Conservation (phyloP, 2,113 vertebrate species). For the Vidua macroura region DNA sequence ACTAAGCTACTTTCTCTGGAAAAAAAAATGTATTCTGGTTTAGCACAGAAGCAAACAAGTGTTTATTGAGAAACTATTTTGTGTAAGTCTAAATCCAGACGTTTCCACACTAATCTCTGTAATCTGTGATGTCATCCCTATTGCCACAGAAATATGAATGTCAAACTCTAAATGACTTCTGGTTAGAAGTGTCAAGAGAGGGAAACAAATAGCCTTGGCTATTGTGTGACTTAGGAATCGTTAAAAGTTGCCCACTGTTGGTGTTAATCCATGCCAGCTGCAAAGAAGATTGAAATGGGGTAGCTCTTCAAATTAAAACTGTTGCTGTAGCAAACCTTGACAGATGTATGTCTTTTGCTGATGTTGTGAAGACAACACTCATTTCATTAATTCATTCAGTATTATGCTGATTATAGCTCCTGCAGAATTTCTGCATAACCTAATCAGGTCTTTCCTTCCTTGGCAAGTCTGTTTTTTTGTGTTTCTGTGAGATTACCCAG, state of each 20-base stretch:
- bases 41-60: background rate
- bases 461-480: background rate
- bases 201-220: background rate
- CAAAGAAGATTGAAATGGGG: background rate
- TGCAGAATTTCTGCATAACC: background rate
- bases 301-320: background rate
- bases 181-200: background rate
- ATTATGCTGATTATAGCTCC: background rate
- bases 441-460: background rate
- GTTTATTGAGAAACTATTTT: background rate
- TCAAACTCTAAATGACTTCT: background rate
- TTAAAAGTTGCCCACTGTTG: background rate
- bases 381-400: background rate
- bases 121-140: background rate
- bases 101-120: background rate
- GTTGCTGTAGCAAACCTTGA: background rate
- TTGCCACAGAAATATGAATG: background rate
- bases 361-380: background rate
- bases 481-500: background rate
- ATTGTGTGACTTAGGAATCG: background rate
- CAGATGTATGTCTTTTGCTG: background rate
- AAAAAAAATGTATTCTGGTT: background rate
- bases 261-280: background rate
- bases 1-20: background rate
- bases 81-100: background rate